These are phyloP conservation scores for Cosmopolites sordidus DNA, from an alignment of 2,888 invertebrate genomes.

Conservation along the genomic window DNA sequence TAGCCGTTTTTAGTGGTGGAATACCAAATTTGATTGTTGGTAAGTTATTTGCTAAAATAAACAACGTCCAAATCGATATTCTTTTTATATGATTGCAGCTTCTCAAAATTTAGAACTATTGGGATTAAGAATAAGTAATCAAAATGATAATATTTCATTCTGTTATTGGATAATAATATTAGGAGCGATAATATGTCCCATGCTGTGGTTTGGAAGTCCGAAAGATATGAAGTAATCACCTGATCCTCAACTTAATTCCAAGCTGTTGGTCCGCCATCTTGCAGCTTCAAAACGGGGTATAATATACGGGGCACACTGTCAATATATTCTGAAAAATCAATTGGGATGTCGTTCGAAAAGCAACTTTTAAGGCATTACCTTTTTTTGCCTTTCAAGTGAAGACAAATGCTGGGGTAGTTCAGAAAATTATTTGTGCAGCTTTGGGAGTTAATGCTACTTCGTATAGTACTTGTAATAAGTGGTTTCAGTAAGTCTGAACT, in stretches of 20 bases:
- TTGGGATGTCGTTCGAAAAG: too few species aligned
- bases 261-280: background rate
- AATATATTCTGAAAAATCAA: too few species aligned
- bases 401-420: too few species aligned
- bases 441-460: too few species aligned
- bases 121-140: slow-evolving; percentile 64
- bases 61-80: too few species aligned
- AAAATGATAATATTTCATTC: slow-evolving; percentile 65
- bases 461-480: too few species aligned
- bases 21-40: slow-evolving; percentile 78
- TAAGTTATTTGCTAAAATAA: slow-evolving; percentile 37
- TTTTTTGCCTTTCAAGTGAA: too few species aligned
- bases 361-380: too few species aligned
- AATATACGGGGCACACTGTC: too few species aligned
- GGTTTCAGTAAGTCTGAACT: too few species aligned
- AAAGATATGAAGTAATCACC: slow-evolving; percentile 80
- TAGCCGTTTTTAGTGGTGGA: slow-evolving; percentile 73
- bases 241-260: slow-evolving; percentile 30
- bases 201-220: slow-evolving; percentile 86
- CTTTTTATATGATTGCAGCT: slow-evolving; percentile 57
- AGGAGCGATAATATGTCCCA: slow-evolving; percentile 68
- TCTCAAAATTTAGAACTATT: slow-evolving; percentile 76
- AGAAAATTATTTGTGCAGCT: too few species aligned
- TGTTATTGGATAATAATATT: slow-evolving; percentile 81
- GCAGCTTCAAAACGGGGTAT: too few species aligned